These are phyloP conservation scores for Diarsia rubi DNA, from an alignment of 2,888 invertebrate species.

Conservation along the genomic window DNA sequence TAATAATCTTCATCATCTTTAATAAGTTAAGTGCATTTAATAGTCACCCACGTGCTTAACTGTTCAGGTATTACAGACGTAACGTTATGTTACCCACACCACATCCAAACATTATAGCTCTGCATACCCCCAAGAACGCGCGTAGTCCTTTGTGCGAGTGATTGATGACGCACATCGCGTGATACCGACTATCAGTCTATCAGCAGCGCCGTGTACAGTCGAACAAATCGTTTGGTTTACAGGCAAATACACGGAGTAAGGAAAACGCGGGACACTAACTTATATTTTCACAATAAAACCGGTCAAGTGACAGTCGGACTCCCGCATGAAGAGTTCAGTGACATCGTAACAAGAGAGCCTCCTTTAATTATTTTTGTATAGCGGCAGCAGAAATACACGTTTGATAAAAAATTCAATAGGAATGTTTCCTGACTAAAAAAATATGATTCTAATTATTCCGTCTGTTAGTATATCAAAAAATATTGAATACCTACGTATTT, in stretches of 20 bases:
- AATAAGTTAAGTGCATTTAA: no score
- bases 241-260: not conserved
- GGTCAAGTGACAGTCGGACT: no score
- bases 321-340: no score
- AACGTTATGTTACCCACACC: constrained; percentile 22
- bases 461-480: no score
- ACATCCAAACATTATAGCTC: constrained; percentile 38
- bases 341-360: no score
- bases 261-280: not conserved
- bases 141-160: constrained; percentile 65
- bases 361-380: no score
- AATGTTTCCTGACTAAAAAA: no score
- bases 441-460: no score
- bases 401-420: no score
- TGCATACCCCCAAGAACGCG: constrained; percentile 6
- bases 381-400: no score
- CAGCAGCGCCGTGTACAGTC: not conserved
- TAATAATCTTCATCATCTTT: no score
- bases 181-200: constrained; percentile 63
- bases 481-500: no score
- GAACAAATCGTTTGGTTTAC: not conserved
- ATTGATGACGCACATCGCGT: constrained; percentile 73
- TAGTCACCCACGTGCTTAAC: not conserved
- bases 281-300: not conserved
- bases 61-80: not conserved